These are phyloP conservation scores for Lycaon pictus DNA, from an alignment of 2,113 vertebrate genomes.

Conservation along the genomic window DNA sequence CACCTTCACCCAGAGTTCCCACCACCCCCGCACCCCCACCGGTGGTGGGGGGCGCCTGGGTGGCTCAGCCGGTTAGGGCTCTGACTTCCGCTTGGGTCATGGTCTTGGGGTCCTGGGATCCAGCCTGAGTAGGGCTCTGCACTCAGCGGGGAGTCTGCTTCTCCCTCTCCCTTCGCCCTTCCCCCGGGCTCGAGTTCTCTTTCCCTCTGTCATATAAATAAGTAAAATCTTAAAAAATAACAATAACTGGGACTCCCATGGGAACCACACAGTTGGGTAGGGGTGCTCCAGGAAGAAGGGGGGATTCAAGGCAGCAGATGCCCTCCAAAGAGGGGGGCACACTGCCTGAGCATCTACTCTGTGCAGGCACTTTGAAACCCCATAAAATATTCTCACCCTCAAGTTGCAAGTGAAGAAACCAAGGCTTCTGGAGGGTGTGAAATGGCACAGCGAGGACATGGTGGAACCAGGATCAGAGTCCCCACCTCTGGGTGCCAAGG, in stretches of 20 bases:
- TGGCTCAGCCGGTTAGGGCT: neutral
- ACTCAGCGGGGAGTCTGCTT: neutral
- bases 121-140: neutral
- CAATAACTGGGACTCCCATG: neutral
- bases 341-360: neutral
- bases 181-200: neutral
- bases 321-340: neutral
- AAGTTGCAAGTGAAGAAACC: neutral
- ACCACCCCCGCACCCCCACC: fast-evolving
- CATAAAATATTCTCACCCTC: neutral
- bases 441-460: neutral
- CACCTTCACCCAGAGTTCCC: neutral
- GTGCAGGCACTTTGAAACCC: neutral
- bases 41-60: neutral
- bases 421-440: neutral
- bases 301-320: neutral
- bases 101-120: neutral
- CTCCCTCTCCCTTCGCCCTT: neutral
- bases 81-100: neutral
- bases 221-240: neutral
- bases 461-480: too few relatives aligned
- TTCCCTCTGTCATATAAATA: neutral
- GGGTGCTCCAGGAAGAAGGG: neutral
- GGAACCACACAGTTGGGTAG: neutral
- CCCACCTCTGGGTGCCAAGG: neutral